Evolutionary conservation across 1,140 invertebrate genomes (phyloP).

Genomic region (Eumaeus atala): DNA sequence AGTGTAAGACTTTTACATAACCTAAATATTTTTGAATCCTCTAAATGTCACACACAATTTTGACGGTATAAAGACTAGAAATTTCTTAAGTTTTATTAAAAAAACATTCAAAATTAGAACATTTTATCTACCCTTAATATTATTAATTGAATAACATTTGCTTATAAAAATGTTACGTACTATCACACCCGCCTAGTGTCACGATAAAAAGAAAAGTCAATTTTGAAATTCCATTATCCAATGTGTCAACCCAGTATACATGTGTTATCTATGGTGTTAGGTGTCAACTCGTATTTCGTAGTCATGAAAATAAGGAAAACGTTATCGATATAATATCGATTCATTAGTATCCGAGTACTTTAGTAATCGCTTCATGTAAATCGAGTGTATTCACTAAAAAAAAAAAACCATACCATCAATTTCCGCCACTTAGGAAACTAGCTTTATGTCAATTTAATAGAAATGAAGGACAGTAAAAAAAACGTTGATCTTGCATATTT

Average conservation of each 20-base stretch:
- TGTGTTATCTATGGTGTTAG: background rate
- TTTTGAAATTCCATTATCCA: background rate
- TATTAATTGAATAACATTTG: background rate
- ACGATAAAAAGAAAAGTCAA: conserved; percentile 54
- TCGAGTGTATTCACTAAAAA: too few species aligned
- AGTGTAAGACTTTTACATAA: conserved; percentile 45
- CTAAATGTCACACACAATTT: background rate
- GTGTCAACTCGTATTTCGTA: background rate
- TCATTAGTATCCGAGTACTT: too few species aligned
- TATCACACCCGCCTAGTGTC: conserved; percentile 41
- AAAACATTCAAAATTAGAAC: background rate
- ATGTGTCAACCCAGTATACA: background rate
- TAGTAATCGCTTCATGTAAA: too few species aligned
- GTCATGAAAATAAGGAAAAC: too few species aligned
- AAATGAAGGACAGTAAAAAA: too few species aligned
- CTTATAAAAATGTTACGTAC: conserved; percentile 40
- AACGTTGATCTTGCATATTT: too few species aligned
- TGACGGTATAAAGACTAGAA: background rate
- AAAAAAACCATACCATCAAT: too few species aligned
- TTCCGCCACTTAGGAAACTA: too few species aligned
- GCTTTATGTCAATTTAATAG: too few species aligned
- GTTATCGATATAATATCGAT: too few species aligned
- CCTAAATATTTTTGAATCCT: conserved; percentile 28
- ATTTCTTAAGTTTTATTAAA: background rate
- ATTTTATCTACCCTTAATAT: background rate